A percentile compares a stretch with the other conserved stretches of the same genome.
These are phyloP conservation scores for Hephaestus fuliginosus DNA, from an alignment of 2,797 vertebrate genomes.

Conservation along the genomic window DNA sequence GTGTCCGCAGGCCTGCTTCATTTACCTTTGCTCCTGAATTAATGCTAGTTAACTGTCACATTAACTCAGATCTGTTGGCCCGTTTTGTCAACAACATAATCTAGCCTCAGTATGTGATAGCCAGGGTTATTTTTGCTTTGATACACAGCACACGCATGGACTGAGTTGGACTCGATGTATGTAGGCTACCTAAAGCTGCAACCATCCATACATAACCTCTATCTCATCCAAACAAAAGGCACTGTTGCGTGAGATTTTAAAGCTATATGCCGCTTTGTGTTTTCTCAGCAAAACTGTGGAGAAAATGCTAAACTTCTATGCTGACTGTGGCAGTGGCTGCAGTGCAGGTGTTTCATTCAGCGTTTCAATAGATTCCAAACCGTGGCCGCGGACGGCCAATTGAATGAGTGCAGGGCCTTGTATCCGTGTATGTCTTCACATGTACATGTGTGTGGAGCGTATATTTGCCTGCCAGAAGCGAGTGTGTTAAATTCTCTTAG, in stretches of 20 bases:
- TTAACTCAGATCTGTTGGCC: constrained; percentile 79
- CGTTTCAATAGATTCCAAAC: constrained; percentile 55
- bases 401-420: constrained; percentile 72
- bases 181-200: constrained; percentile 50
- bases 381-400: constrained; percentile 23
- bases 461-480: constrained; percentile 67
- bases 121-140: constrained; percentile 67
- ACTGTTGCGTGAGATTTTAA: constrained; percentile 46
- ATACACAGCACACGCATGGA: constrained; percentile 55
- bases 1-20: constrained; percentile 79
- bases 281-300: constrained; percentile 14
- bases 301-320: constrained; percentile 32
- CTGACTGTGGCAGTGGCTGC: constrained; percentile 8
- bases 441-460: constrained; percentile 71
- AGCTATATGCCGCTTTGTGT: constrained; percentile 17
- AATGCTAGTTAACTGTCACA: constrained; percentile 86
- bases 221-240: constrained; percentile 32
- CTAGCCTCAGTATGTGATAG: constrained; percentile 66
- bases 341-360: constrained; percentile 73
- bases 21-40: constrained; percentile 86
- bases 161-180: constrained; percentile 40
- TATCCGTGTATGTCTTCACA: constrained; percentile 58
- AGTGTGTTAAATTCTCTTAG: constrained; percentile 86
- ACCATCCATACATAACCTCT: constrained; percentile 44
- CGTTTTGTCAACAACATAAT: constrained; percentile 76